Evolutionary conservation across 1,140 invertebrate species (phyloP).

Genomic region (Zaprionus camerounensis): DNA sequence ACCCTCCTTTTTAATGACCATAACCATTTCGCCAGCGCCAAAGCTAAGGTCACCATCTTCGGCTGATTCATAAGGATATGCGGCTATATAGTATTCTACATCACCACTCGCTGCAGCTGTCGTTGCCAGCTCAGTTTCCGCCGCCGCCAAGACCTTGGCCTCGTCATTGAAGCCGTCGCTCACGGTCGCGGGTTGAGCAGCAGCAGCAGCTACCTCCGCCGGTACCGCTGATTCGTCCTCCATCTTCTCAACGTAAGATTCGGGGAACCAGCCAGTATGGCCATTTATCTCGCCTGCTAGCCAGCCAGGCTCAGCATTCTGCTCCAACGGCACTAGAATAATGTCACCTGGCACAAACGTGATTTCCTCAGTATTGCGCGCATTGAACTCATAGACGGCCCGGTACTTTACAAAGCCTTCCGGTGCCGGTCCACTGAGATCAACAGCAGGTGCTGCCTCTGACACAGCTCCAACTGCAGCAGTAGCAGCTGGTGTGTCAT

Average conservation of each 20-base stretch:
- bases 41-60: constrained; percentile 97
- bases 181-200: constrained; percentile 21
- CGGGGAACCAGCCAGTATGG: constrained; percentile 98
- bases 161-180: constrained; percentile 67
- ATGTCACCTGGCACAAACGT: constrained; percentile 97
- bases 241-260: constrained; percentile 96
- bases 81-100: constrained; percentile 92
- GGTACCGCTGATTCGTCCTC: constrained; percentile 80
- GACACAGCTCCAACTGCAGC: constrained; percentile 45
- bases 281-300: constrained; percentile 94
- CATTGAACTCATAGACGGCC: constrained; percentile 97
- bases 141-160: constrained; percentile 28
- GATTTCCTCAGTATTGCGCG: constrained; percentile 96
- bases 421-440: constrained; percentile 77
- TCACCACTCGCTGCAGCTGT: constrained; percentile 79
- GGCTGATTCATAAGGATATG: constrained; percentile 93
- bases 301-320: constrained; percentile 98
- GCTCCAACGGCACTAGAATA: constrained; percentile 93
- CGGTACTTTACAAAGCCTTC: constrained; percentile 90
- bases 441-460: constrained; percentile 52
- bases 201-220: constrained; percentile 20
- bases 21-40: constrained; percentile 94
- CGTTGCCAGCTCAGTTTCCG: constrained; percentile 21
- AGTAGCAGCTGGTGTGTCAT: constrained; percentile 56
- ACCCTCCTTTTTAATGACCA: constrained; percentile 94